phyloP scores from a whole-genome alignment of 37 sponge, comb jelly and placozoan genomes.

The Theonella swinhoei region DNA sequence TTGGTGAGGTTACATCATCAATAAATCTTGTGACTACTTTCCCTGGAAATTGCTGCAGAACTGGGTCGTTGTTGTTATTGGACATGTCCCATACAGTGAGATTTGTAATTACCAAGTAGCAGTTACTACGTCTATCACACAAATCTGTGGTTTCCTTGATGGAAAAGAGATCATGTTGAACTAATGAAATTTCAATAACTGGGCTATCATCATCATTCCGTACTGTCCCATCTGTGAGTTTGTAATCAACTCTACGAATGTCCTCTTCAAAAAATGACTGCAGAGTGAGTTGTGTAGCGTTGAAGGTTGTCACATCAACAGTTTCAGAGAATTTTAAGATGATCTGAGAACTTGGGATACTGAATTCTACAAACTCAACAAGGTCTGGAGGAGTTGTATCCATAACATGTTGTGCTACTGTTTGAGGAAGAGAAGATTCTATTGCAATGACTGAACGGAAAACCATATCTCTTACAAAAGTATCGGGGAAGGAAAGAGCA shows the following conservation, averaged over 20 bases:
- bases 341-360: slow-evolving; percentile 53
- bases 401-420: slow-evolving; percentile 4
- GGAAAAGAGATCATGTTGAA: slow-evolving; percentile 54
- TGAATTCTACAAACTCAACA: slow-evolving; percentile 62
- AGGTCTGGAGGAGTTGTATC: slow-evolving; percentile 70
- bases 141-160: slow-evolving; percentile 60
- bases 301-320: slow-evolving; percentile 59
- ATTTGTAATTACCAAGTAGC: slow-evolving; percentile 62
- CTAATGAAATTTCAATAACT: slow-evolving; percentile 22
- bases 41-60: slow-evolving; percentile 69
- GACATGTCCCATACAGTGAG: slow-evolving; percentile 71
- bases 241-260: slow-evolving; percentile 27
- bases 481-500: slow-evolving; percentile 58
- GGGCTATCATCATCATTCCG: slow-evolving; percentile 45
- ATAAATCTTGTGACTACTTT: slow-evolving; percentile 60
- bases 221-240: slow-evolving; percentile 46
- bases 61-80: slow-evolving; percentile 53
- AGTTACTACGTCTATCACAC: slow-evolving; percentile 77
- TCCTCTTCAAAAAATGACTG: slow-evolving; percentile 77
- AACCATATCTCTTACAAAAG: slow-evolving; percentile 68
- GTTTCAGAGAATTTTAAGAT: slow-evolving; percentile 83
- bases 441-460: slow-evolving; percentile 52
- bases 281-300: slow-evolving; percentile 64
- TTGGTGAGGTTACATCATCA: slow-evolving; percentile 57
- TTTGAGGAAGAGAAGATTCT: background rate